Base-by-base conservation (phyloP, 2,888 invertebrate species). In the Amorpha juglandis region DNA sequence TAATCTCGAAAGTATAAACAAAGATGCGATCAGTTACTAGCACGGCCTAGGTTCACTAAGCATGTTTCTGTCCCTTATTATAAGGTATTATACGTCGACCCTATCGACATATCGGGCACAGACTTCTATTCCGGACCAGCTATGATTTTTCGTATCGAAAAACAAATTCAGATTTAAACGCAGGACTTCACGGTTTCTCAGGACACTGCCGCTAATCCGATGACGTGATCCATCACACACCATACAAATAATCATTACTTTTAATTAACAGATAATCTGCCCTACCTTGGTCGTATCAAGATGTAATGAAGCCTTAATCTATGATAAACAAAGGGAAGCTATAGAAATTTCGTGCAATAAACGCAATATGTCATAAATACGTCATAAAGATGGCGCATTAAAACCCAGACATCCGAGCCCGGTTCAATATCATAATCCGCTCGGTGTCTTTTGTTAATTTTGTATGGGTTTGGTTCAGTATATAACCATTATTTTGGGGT, bases 371-470 rank as follows among this genome's bases (percentile, higher is more conserved):
- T 73, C 78, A 79, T 83, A 82, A 81, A 82, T 80, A 75, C 77
- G 68, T 78, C 82, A 82, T 82, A 83, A 82, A 80, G 78, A 79
- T 81, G 74, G 78, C 66, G 69, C 72, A 77, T 82, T 81, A 81
- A 80, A 78, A 78, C 74, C 74, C 79, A 79, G 78, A 74, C 51
- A 64, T 11, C 67, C 50, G 50, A 53, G 45, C 64, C 38, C 12
- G 48, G 42, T 51, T 65, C 63, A 65, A 66, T 66, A 53, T 68
- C 45, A 67, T 69, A 67, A 69, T 63, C 69, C 65, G 33, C 8
- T 38, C 51, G 45, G 47, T 58, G 64, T 48, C 65, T 67, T 67
- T 68, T 66, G 67, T 70, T 66, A 65, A 65, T 58, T 47, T 65
- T 58, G 19, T 58, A 45, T 58, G 47, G 58, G 35, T 65, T 58